A percentile compares a stretch with the other conserved stretches of the same genome.
Evolutionary conservation across 1,140 invertebrate genomes (phyloP).

Genomic region (Callitettix versicolor): DNA sequence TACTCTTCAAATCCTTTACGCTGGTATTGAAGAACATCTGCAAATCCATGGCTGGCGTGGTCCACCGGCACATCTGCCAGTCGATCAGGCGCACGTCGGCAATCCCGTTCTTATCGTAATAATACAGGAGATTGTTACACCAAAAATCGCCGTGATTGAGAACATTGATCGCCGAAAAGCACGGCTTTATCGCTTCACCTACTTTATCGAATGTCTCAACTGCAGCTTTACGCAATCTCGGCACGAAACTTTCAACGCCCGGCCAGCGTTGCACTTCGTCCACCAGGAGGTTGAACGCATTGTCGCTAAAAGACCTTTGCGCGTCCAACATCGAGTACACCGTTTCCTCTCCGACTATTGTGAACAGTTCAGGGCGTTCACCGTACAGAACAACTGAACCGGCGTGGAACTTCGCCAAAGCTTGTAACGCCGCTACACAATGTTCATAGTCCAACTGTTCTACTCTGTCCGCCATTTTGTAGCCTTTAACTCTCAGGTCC

Average conservation of each 20-base stretch:
- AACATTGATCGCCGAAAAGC: conserved; percentile 3
- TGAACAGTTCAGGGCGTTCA: conserved; percentile 7
- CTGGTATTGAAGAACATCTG: conserved; percentile 19
- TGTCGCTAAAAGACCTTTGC: too few relatives aligned
- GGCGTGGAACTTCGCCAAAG: conserved; percentile 25
- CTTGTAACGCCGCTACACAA: conserved; percentile 17
- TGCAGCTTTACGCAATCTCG: too few relatives aligned
- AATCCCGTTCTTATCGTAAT: conserved; percentile 4
- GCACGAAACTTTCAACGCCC: too few relatives aligned
- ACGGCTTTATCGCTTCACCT: not conserved
- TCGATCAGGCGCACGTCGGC: conserved; percentile 12
- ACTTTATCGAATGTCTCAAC: not conserved
- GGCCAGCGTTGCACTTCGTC: too few relatives aligned
- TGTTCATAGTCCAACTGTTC: conserved; percentile 23
- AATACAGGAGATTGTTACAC: conserved; percentile 22
- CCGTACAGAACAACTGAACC: conserved; percentile 17
- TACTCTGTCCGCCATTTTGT: conserved; percentile 22
- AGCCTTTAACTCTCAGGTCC: conserved; percentile 22
- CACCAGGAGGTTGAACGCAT: too few relatives aligned
- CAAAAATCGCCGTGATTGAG: conserved; percentile 25
- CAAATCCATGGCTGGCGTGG: conserved; percentile 19
- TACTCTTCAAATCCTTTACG: not conserved
- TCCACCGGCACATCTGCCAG: conserved; percentile 12
- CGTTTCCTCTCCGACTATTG: not conserved
- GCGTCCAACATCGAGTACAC: not conserved